A percentile compares a stretch with the other conserved stretches of the same genome.
Conservation (phyloP, 2,797 vertebrate species). For the Intellagama lesueurii region DNA sequence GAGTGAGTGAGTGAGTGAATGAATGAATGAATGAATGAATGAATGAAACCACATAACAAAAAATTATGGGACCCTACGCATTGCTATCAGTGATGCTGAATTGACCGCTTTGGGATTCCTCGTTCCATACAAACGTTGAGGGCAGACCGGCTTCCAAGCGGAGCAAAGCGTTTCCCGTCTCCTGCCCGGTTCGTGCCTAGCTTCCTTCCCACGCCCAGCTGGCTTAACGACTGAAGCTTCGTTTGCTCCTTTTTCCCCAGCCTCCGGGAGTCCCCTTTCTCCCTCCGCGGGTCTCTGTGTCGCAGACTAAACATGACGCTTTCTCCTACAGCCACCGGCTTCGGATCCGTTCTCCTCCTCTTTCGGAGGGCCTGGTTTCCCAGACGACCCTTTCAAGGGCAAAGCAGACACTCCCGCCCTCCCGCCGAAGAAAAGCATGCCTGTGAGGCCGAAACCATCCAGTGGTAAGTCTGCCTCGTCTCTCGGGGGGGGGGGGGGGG, state of each 20-base stretch:
- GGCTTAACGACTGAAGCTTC: background rate
- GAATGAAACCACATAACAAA: too few relatives aligned
- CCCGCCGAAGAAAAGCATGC: slow-evolving; percentile 94
- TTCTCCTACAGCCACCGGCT: slow-evolving; percentile 68
- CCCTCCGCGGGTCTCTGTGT: background rate
- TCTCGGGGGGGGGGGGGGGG: too few relatives aligned
- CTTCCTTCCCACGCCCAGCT: too few relatives aligned
- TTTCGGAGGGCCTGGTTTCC: slow-evolving; percentile 84
- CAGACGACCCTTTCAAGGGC: slow-evolving; percentile 92
- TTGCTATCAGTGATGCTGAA: background rate
- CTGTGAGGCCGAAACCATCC: slow-evolving; percentile 93
- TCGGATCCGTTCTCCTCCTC: slow-evolving; percentile 78
- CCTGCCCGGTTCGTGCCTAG: too few relatives aligned
- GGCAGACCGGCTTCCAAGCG: too few relatives aligned
- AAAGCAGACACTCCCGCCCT: slow-evolving; percentile 93
- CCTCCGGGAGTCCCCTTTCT: background rate
- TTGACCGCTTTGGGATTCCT: background rate
- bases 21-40: too few relatives aligned
- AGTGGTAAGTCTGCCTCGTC: slow-evolving; percentile 86
- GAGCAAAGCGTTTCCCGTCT: too few relatives aligned
- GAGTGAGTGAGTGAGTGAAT: too few relatives aligned
- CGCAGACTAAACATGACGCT: background rate
- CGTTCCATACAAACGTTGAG: background rate
- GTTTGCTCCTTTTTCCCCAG: background rate
- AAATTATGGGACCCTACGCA: background rate